Evolutionary conservation across 2,113 vertebrate species (phyloP), one percentile per base, ranked within the genome.

Genomic region (Tachysurus fulvidraco): DNA sequence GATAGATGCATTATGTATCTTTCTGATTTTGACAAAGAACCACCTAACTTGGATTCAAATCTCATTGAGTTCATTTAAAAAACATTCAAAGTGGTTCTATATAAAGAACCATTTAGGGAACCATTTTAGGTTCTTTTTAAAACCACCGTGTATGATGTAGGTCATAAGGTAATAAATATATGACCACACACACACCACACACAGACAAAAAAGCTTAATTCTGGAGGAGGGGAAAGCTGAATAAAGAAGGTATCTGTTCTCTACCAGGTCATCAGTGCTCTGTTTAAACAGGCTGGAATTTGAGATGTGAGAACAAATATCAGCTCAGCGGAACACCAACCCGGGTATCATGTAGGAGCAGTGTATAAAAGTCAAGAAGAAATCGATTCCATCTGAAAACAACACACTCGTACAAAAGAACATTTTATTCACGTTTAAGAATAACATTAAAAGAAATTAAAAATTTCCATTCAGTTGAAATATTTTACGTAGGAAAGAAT

Each of bases 231-330:
- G 50, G 17, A 62, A 21, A 21, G 86, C 59, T 86, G 93, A 92
- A 94, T 93, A 94, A 94, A 95, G 91, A 91, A 89, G 90, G 92
- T 90, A 93, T 94, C 93, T 95, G 94, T 95, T 90, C 92, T 94
- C 88, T 91, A 93, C 88, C 93, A 93, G 93, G 93, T 94, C 93
- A 94, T 93, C 90, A 89, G 90, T 92, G 90, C 92, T 90, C 91
- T 91, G 93, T 94, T 94, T 93, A 92, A 92, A 89, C 93, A 94
- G 91, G 91, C 90, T 92, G 93, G 92, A 94, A 95, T 94, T 91
- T 91, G 92, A 95, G 94, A 93, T 93, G 90, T 92, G 92, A 94
- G 92, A 91, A 94, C 93, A 95, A 93, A 95, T 93, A 94, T 92
- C 90, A 91, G 90, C 89, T 93, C 93, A 89, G 91, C 85, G 71